Percentiles rank a stretch among this genome's conserved stretches.
Conservation (phyloP, 1,140 invertebrate species). For the Papilio aristodemus region DNA sequence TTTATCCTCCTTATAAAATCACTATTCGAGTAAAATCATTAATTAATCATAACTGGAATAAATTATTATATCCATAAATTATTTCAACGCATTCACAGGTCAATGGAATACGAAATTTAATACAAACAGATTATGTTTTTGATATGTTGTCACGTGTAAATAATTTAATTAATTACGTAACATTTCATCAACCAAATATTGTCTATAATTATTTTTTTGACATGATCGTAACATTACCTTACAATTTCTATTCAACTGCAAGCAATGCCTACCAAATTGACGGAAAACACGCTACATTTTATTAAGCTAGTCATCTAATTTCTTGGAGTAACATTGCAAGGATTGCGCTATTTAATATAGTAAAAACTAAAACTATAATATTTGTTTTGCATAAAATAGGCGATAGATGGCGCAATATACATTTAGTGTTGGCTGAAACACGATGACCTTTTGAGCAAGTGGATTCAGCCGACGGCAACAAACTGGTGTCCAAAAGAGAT, state of each 20-base stretch:
- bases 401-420: constrained; percentile 46
- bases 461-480: constrained; percentile 72
- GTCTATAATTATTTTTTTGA: neutral
- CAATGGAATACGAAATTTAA: neutral
- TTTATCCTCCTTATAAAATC: too few relatives aligned
- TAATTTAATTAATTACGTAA: neutral
- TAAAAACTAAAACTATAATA: constrained; percentile 19
- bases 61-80: neutral
- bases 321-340: constrained; percentile 35
- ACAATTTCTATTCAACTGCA: neutral
- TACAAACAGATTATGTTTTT: neutral
- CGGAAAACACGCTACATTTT: neutral
- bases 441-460: constrained; percentile 47
- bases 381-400: constrained; percentile 47
- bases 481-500: constrained; percentile 73
- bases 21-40: neutral
- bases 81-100: neutral
- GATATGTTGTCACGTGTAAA: neutral
- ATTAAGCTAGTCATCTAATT: constrained; percentile 21
- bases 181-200: neutral
- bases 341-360: constrained; percentile 18
- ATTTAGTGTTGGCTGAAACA: constrained; percentile 47
- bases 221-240: neutral
- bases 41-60: neutral
- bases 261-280: neutral